Evolutionary conservation across 2,888 invertebrate species (phyloP).

Genomic region (Chirona hameri): DNA sequence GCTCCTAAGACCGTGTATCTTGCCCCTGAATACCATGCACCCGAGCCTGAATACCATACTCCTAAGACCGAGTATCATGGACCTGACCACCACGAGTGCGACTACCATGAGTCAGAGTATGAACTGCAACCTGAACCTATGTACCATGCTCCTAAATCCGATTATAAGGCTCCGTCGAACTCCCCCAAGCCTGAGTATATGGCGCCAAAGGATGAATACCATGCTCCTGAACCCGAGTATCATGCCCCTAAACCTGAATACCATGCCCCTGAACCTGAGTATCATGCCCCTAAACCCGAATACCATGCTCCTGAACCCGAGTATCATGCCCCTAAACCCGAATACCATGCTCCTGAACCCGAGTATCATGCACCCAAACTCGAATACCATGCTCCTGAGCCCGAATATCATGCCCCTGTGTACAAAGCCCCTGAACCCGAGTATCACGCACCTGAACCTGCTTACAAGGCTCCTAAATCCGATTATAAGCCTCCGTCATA

Average conservation of each 20-base stretch:
- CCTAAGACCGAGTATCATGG: background rate
- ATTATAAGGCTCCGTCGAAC: background rate
- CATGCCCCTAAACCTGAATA: slow-evolving; percentile 9
- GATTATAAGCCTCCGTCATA: too few species aligned
- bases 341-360: too few species aligned
- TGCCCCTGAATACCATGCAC: slow-evolving; percentile 32
- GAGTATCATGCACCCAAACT: slow-evolving; percentile 14
- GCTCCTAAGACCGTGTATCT: slow-evolving; percentile 28
- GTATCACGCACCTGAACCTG: background rate
- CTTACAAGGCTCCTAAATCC: slow-evolving; percentile 1
- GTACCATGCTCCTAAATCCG: slow-evolving; percentile 27
- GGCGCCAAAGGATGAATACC: too few species aligned
- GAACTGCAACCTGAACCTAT: background rate
- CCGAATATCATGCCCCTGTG: background rate
- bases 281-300: background rate
- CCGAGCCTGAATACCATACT: slow-evolving; percentile 28
- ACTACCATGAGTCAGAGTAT: background rate
- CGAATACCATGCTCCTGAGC: slow-evolving; percentile 23
- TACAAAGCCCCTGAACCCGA: background rate
- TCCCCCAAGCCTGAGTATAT: too few species aligned
- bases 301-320: slow-evolving; percentile 29
- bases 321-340: background rate
- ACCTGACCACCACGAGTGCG: slow-evolving; percentile 14
- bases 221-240: slow-evolving; percentile 26
- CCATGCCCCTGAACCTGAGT: slow-evolving; percentile 13